Conservation (phyloP, 1,140 invertebrate genomes). For the Ptiloglossa arizonensis region DNA sequence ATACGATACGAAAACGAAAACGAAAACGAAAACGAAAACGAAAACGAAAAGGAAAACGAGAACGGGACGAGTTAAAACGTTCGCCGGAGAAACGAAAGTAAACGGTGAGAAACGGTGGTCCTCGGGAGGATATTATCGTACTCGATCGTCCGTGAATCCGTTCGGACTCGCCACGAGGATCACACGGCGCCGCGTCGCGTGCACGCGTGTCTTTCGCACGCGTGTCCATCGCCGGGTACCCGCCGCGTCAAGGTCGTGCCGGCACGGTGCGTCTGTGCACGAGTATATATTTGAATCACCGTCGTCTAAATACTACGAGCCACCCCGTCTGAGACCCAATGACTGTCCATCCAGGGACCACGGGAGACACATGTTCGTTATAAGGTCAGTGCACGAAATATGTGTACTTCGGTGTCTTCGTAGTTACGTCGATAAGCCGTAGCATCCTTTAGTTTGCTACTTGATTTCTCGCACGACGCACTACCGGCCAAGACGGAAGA, state of each 20-base stretch:
- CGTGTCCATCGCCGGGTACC: slow-evolving; percentile 55
- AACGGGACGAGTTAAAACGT: no score
- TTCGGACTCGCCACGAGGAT: slow-evolving; percentile 59
- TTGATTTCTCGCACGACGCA: neutral
- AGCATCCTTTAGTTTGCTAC: slow-evolving; percentile 5
- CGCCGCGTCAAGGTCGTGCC: slow-evolving; percentile 51
- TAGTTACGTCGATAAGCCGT: slow-evolving; percentile 17
- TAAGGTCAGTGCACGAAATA: slow-evolving; percentile 75
- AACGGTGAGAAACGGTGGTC: slow-evolving; percentile 17
- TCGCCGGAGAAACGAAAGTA: neutral
- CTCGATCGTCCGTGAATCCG: slow-evolving; percentile 31
- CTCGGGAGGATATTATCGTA: slow-evolving; percentile 30
- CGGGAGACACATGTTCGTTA: slow-evolving; percentile 81
- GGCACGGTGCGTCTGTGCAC: slow-evolving; percentile 57
- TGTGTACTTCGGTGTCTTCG: slow-evolving; percentile 7
- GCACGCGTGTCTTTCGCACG: slow-evolving; percentile 59
- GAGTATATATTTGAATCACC: slow-evolving; percentile 53
- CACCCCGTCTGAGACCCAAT: slow-evolving; percentile 76
- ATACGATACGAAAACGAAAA: no score
- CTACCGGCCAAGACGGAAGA: slow-evolving; percentile 1
- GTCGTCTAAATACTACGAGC: slow-evolving; percentile 60
- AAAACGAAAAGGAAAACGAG: no score
- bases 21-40: no score
- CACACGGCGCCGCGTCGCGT: slow-evolving; percentile 55
- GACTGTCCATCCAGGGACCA: slow-evolving; percentile 79